Conservation (phyloP, 2,797 vertebrate species). For the Amblyopsis hoosieri region DNA sequence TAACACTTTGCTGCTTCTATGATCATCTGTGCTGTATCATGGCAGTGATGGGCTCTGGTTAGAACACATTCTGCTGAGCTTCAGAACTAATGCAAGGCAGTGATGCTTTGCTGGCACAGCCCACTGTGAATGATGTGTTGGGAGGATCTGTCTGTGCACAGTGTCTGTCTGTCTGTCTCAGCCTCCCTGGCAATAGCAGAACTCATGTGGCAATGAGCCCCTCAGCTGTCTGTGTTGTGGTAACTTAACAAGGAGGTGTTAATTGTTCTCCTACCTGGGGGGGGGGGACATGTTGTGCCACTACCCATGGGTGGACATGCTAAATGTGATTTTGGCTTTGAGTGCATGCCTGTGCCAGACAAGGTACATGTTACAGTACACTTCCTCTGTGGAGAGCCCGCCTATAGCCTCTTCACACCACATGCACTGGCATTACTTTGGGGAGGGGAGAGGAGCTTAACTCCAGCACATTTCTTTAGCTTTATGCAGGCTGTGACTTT, state of each 20-base stretch:
- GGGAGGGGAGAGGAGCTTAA: too few species aligned
- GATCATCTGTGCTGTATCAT: too few species aligned
- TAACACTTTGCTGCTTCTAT: too few species aligned
- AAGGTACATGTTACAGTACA: constrained; percentile 37
- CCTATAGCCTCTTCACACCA: neutral
- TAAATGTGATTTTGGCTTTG: constrained; percentile 55
- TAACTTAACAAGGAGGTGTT: constrained; percentile 47
- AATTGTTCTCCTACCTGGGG: constrained; percentile 54
- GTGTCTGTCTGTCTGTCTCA: constrained; percentile 7
- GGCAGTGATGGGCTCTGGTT: too few species aligned
- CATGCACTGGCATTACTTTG: neutral
- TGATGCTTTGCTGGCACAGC: constrained; percentile 6
- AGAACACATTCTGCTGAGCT: too few species aligned
- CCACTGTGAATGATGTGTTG: constrained; percentile 15
- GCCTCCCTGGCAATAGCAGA: constrained; percentile 20
- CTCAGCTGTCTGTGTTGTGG: constrained; percentile 34
- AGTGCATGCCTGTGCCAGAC: constrained; percentile 25
- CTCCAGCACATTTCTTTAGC: too few species aligned
- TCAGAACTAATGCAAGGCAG: too few species aligned
- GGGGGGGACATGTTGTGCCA: constrained; percentile 43
- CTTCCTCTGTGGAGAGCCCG: too few species aligned
- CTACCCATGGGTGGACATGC: constrained; percentile 52
- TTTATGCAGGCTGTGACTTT: too few species aligned
- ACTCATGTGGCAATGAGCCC: constrained; percentile 22
- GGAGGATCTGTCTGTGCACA: constrained; percentile 5